Evolutionary conservation across 2,113 vertebrate species (phyloP).

Genomic region (Nematolebias whitei): DNA sequence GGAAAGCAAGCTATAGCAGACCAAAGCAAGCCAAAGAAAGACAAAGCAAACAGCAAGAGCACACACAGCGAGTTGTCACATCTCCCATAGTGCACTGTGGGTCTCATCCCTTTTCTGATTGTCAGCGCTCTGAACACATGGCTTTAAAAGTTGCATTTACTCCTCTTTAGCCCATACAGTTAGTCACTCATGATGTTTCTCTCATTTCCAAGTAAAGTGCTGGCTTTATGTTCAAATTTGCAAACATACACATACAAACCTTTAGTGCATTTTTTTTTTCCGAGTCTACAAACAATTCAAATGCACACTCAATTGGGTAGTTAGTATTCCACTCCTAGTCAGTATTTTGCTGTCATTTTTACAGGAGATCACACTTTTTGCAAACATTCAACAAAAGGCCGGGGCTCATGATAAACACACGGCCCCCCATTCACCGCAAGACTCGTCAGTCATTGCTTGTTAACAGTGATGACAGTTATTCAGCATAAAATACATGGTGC

Average conservation of each 20-base stretch:
- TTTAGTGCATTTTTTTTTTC: constrained; percentile 69
- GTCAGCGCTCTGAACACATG: constrained; percentile 83
- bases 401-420: constrained; percentile 57
- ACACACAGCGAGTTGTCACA: constrained; percentile 68
- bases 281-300: constrained; percentile 60
- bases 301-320: constrained; percentile 65
- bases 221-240: constrained; percentile 74
- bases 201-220: constrained; percentile 74
- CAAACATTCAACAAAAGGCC: constrained; percentile 73
- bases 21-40: constrained; percentile 71
- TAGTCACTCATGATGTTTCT: constrained; percentile 31
- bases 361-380: constrained; percentile 49
- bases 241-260: constrained; percentile 62
- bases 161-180: constrained; percentile 27
- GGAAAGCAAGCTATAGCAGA: constrained; percentile 64
- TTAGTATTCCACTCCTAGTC: constrained; percentile 46
- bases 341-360: constrained; percentile 42
- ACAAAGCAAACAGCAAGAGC: constrained; percentile 71
- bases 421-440: constrained; percentile 53
- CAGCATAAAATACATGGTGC: constrained; percentile 74
- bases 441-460: constrained; percentile 63
- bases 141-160: constrained; percentile 72
- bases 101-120: constrained; percentile 78
- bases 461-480: constrained; percentile 68
- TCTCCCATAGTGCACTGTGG: constrained; percentile 75